These are phyloP conservation scores for Pteropus alecto DNA, from an alignment of 2,113 vertebrate species.

Conservation along the genomic window DNA sequence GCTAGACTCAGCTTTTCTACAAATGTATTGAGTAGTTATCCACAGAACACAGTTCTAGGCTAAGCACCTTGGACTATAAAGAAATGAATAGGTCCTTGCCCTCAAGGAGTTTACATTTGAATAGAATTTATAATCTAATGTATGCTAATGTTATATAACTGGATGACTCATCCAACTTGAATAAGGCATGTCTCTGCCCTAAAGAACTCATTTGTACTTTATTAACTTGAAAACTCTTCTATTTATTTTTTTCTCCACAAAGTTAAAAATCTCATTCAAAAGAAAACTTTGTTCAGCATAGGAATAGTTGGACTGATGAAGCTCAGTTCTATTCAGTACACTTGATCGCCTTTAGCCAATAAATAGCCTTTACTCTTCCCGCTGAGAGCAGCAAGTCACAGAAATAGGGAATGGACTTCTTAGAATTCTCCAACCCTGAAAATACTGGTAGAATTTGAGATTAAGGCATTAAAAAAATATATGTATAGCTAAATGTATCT, in stretches of 20 bases:
- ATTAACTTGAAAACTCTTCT: slow-evolving; percentile 14
- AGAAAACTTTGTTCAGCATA: slow-evolving; percentile 14
- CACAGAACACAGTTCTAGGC: slow-evolving; percentile 25
- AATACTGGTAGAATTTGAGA: background rate
- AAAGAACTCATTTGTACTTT: slow-evolving; percentile 6
- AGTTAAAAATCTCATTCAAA: slow-evolving; percentile 37
- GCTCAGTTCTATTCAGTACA: background rate
- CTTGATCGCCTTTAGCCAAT: background rate
- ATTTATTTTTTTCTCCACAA: background rate
- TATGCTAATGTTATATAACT: slow-evolving; percentile 37
- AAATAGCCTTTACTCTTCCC: background rate
- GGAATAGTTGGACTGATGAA: background rate
- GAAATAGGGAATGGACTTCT: background rate
- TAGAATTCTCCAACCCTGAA: background rate
- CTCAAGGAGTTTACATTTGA: slow-evolving; percentile 27
- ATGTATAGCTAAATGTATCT: background rate
- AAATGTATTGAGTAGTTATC: slow-evolving; percentile 5
- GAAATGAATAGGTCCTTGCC: slow-evolving; percentile 13
- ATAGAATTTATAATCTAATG: slow-evolving; percentile 38
- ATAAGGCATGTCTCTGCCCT: background rate
- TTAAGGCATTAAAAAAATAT: background rate
- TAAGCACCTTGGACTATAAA: slow-evolving; percentile 10
- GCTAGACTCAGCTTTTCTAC: background rate
- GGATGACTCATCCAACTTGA: background rate
- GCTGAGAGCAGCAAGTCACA: background rate